phyloP scores from a whole-genome alignment of 1,140 invertebrate species.

The Drosophila pandora region DNA sequence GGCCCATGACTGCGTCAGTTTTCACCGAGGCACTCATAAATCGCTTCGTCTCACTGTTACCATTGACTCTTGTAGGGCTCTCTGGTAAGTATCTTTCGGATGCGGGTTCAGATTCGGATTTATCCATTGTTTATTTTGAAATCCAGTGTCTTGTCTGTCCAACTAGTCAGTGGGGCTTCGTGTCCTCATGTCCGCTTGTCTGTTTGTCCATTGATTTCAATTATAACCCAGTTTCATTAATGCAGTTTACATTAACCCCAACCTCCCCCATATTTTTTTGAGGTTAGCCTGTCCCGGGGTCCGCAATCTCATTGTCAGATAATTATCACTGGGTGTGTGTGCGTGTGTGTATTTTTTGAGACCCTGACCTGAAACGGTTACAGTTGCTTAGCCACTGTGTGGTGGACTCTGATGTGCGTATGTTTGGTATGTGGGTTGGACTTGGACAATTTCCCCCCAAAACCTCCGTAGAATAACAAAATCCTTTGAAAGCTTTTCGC shows the following conservation, averaged over 20 bases:
- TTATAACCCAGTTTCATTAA: slow-evolving; percentile 78
- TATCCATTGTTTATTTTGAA: slow-evolving; percentile 68
- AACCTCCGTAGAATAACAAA: slow-evolving; percentile 3
- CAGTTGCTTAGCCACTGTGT: slow-evolving; percentile 37
- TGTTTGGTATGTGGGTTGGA: neutral
- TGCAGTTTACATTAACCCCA: slow-evolving; percentile 47
- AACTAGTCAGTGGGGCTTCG: slow-evolving; percentile 13
- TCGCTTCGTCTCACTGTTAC: slow-evolving; percentile 48
- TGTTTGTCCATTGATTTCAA: slow-evolving; percentile 63
- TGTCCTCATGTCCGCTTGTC: neutral
- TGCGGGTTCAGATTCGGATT: slow-evolving; percentile 33
- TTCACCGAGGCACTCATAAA: slow-evolving; percentile 49
- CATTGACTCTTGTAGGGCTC: slow-evolving; percentile 50
- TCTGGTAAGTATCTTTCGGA: slow-evolving; percentile 49
- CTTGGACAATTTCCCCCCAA: too few species aligned
- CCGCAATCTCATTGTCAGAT: slow-evolving; percentile 71
- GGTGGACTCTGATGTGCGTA: slow-evolving; percentile 20
- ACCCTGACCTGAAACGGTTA: slow-evolving; percentile 75
- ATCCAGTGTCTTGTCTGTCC: slow-evolving; percentile 48
- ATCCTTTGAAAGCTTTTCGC: neutral
- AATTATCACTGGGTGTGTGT: slow-evolving; percentile 59
- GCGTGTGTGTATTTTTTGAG: slow-evolving; percentile 62
- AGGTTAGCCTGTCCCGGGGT: slow-evolving; percentile 44
- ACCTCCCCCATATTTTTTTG: slow-evolving; percentile 18
- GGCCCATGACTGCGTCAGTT: slow-evolving; percentile 15